Conservation (phyloP, 2,797 vertebrate species). For the Denticeps clupeoides region DNA sequence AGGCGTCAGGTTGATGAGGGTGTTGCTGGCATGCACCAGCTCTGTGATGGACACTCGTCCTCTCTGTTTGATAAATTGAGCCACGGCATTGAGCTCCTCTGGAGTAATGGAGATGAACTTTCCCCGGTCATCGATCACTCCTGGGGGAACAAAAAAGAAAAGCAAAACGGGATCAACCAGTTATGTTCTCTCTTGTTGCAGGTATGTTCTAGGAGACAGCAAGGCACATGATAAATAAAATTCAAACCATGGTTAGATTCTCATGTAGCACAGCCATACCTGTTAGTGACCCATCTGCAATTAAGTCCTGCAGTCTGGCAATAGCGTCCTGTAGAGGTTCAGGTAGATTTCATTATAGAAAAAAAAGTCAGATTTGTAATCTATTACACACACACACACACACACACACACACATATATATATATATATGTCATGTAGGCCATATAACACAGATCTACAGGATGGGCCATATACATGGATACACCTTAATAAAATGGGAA, state of each 20-base stretch:
- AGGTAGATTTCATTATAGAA: background rate
- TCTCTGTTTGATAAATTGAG: slow-evolving; percentile 75
- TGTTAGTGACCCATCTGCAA: slow-evolving; percentile 82
- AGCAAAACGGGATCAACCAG: background rate
- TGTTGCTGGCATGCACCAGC: slow-evolving; percentile 84
- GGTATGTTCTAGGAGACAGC: too few relatives aligned
- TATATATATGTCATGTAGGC: too few relatives aligned
- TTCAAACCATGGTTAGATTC: background rate
- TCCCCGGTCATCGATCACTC: slow-evolving; percentile 92
- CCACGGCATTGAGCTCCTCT: slow-evolving; percentile 77
- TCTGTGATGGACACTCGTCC: slow-evolving; percentile 85
- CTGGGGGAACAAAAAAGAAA: slow-evolving; percentile 39
- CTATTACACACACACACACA: background rate
- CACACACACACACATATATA: too few relatives aligned
- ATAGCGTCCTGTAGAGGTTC: slow-evolving; percentile 70
- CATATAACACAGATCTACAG: too few relatives aligned
- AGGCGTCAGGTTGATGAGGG: slow-evolving; percentile 76
- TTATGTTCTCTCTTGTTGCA: background rate
- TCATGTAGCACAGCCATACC: slow-evolving; percentile 49
- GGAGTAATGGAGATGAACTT: slow-evolving; percentile 97
- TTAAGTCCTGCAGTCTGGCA: slow-evolving; percentile 77
- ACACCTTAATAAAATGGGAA: too few relatives aligned
- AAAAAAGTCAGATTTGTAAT: background rate
- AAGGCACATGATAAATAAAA: background rate
- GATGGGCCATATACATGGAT: too few relatives aligned